Conservation (phyloP, 1,140 invertebrate species). For the Nixonia krombeini region DNA sequence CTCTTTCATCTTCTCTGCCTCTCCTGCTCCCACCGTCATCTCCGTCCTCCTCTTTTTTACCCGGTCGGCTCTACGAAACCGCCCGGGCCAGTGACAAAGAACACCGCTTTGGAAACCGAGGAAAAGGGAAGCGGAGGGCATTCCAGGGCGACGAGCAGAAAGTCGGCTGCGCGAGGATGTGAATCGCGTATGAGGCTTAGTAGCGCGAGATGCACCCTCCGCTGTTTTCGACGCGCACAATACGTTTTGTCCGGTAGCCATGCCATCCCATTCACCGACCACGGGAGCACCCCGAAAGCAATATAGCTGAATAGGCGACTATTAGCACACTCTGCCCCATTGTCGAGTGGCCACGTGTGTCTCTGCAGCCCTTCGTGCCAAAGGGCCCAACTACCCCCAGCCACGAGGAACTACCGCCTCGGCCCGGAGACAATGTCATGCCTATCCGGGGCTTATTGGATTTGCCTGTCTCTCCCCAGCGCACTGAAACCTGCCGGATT, state of each 20-base stretch:
- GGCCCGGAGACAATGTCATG: constrained; percentile 57
- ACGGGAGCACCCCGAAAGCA: constrained; percentile 48
- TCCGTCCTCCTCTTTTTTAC: constrained; percentile 15
- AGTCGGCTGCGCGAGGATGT: too few species aligned
- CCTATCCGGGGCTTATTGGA: constrained; percentile 66
- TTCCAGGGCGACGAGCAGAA: not conserved
- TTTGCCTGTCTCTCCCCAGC: constrained; percentile 53
- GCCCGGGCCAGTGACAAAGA: constrained; percentile 25
- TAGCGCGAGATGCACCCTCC: constrained; percentile 22
- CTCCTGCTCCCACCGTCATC: constrained; percentile 26
- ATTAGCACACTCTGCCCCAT: constrained; percentile 61
- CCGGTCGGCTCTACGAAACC: constrained; percentile 28
- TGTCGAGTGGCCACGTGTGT: constrained; percentile 69
- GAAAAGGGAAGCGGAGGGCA: constrained; percentile 1
- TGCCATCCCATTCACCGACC: constrained; percentile 46
- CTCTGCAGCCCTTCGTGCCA: constrained; percentile 20
- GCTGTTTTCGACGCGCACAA: constrained; percentile 23
- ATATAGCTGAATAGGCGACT: constrained; percentile 69
- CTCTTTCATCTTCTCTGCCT: constrained; percentile 37
- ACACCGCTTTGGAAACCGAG: constrained; percentile 9
- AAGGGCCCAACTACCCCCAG: too few species aligned
- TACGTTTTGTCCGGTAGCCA: constrained; percentile 43
- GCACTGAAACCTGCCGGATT: constrained; percentile 61
- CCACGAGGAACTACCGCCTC: too few species aligned
- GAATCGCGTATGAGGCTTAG: constrained; percentile 22